These are phyloP conservation scores for Podarcis lilfordi DNA, from an alignment of 2,797 vertebrate species.

Conservation along the genomic window DNA sequence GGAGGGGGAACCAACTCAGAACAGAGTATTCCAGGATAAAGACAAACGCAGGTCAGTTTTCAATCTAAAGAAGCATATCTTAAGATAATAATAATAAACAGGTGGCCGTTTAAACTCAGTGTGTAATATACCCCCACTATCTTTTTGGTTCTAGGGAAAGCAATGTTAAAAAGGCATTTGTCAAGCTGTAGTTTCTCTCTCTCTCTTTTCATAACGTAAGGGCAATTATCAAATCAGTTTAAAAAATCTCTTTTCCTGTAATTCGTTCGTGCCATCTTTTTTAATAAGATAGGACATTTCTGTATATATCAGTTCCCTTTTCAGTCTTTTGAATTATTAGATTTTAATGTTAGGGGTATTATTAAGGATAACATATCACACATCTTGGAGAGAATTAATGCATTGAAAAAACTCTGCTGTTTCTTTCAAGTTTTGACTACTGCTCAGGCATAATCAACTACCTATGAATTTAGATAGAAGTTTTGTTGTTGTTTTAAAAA, in stretches of 20 bases:
- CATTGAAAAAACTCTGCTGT: conserved; percentile 23
- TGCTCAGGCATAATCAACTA: conserved; percentile 42
- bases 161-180: conserved; percentile 3
- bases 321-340: conserved; percentile 52
- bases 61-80: conserved; percentile 60
- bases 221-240: background rate
- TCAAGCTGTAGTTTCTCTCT: conserved; percentile 22
- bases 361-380: conserved; percentile 42
- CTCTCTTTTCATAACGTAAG: background rate
- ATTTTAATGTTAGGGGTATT: conserved; percentile 40
- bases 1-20: conserved; percentile 63
- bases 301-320: conserved; percentile 44
- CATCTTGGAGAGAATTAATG: conserved; percentile 27
- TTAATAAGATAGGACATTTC: conserved; percentile 36
- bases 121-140: conserved; percentile 20
- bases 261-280: conserved; percentile 39
- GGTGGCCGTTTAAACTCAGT: conserved; percentile 42
- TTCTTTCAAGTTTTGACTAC: background rate
- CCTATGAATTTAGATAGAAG: conserved; percentile 42
- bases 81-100: conserved; percentile 62
- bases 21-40: conserved; percentile 68
- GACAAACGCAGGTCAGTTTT: conserved; percentile 59
- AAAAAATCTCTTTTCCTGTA: conserved; percentile 16
- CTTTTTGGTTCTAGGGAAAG: conserved; percentile 15
- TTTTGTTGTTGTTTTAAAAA: background rate